Evolutionary conservation across 2,113 vertebrate species (phyloP).

Genomic region (Spea bombifrons): DNA sequence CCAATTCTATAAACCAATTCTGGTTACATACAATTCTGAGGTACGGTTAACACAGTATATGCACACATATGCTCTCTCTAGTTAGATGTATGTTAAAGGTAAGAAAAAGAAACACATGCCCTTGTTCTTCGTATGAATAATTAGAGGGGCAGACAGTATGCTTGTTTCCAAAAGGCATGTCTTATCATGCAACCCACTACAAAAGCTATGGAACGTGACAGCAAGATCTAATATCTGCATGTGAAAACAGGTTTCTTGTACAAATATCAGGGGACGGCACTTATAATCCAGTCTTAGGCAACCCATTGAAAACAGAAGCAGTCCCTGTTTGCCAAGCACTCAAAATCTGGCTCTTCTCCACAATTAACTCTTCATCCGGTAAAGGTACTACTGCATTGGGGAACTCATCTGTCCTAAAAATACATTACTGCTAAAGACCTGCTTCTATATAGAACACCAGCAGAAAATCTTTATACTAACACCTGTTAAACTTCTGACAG

Average conservation of each 20-base stretch:
- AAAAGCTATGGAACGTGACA: conserved; percentile 19
- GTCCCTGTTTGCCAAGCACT: conserved; percentile 41
- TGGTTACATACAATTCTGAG: too few species aligned
- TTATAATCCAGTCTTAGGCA: conserved; percentile 44
- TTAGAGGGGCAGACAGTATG: conserved; percentile 53
- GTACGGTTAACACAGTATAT: too few species aligned
- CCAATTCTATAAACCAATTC: too few species aligned
- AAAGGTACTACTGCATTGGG: too few species aligned
- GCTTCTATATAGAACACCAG: too few species aligned
- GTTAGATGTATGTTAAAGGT: too few species aligned
- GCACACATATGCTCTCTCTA: too few species aligned
- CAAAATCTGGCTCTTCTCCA: conserved; percentile 49
- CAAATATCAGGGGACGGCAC: conserved; percentile 48
- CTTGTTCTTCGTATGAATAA: too few species aligned
- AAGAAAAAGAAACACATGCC: conserved; percentile 38
- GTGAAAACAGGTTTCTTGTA: conserved; percentile 33
- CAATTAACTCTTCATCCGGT: conserved; percentile 47
- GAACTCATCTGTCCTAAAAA: too few species aligned
- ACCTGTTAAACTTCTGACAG: too few species aligned
- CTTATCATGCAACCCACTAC: conserved; percentile 44
- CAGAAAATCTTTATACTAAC: too few species aligned
- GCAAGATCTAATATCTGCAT: conserved; percentile 17
- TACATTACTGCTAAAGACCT: too few species aligned
- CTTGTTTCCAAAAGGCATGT: conserved; percentile 50
- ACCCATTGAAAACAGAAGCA: conserved; percentile 43